Percentiles rank a stretch among this genome's conserved stretches.
phyloP scores from a whole-genome alignment of 2,113 vertebrate species.

The Corydoras maculifer region DNA sequence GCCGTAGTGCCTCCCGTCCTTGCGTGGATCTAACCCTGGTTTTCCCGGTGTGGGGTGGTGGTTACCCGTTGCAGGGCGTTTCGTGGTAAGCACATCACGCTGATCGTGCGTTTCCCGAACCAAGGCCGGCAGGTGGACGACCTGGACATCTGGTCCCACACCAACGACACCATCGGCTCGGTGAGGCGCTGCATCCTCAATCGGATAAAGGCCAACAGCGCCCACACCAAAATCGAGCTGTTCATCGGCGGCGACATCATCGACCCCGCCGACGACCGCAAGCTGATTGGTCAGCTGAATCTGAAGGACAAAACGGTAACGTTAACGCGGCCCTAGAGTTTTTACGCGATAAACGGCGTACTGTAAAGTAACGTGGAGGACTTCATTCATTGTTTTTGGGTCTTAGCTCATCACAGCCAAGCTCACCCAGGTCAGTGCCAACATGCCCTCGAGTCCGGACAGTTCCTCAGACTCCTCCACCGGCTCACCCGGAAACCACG shows the following conservation, averaged over 20 bases:
- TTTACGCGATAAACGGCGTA: too few species aligned
- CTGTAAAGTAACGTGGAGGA: too few species aligned
- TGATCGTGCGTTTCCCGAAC: slow-evolving; percentile 96
- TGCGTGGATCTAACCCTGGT: not conserved
- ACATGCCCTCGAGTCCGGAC: slow-evolving; percentile 99
- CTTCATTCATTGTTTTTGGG: not conserved
- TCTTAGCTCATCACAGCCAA: slow-evolving; percentile 93
- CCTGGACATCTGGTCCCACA: slow-evolving; percentile 97
- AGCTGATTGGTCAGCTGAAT: slow-evolving; percentile 95
- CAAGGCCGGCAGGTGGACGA: slow-evolving; percentile 97
- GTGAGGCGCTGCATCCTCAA: slow-evolving; percentile 92
- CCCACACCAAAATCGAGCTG: slow-evolving; percentile 94
- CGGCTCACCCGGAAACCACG: slow-evolving; percentile 96
- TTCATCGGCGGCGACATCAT: slow-evolving; percentile 95
- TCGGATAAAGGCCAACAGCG: slow-evolving; percentile 94
- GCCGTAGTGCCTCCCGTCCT: not conserved
- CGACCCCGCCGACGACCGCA: slow-evolving; percentile 95
- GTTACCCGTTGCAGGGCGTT: slow-evolving; percentile 76
- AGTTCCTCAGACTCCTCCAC: slow-evolving; percentile 98
- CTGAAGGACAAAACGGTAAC: slow-evolving; percentile 95
- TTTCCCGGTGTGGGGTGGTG: slow-evolving; percentile 2
- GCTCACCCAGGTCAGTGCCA: slow-evolving; percentile 97
- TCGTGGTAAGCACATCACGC: slow-evolving; percentile 92
- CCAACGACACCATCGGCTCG: slow-evolving; percentile 97
- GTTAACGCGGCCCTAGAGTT: too few species aligned